A percentile compares a stretch with the other conserved stretches of the same genome.
These are phyloP conservation scores for Pseudocheirus occidentalis DNA, from an alignment of 2,797 vertebrate genomes.

Conservation along the genomic window DNA sequence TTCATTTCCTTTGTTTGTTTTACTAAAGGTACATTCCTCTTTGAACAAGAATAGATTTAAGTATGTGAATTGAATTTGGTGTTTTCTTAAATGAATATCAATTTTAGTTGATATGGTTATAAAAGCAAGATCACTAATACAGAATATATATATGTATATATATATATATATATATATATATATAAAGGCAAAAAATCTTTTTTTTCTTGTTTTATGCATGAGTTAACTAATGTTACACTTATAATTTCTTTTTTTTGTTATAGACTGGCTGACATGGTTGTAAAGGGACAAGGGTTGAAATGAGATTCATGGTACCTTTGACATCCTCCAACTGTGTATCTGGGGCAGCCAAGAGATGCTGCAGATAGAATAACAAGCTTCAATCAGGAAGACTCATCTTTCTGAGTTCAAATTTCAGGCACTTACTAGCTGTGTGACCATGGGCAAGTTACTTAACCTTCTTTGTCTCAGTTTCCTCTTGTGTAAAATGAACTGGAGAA, in stretches of 20 bases:
- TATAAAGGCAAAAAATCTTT: conserved; percentile 14
- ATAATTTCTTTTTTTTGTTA: not conserved
- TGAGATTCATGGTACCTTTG: conserved; percentile 28
- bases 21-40: not conserved
- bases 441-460: not conserved
- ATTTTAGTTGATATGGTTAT: conserved; percentile 32
- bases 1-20: not conserved
- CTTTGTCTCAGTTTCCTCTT: not conserved
- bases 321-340: not conserved
- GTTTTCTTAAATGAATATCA: conserved; percentile 43
- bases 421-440: not conserved
- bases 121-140: conserved; percentile 20
- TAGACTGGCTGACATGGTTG: conserved; percentile 25
- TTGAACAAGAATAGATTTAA: conserved; percentile 40
- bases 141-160: not conserved
- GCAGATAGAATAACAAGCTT: not conserved
- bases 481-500: not conserved
- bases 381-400: not conserved
- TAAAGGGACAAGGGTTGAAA: not conserved
- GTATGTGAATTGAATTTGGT: conserved; percentile 24
- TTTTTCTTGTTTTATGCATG: conserved; percentile 20
- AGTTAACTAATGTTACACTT: conserved; percentile 13
- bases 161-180: not conserved
- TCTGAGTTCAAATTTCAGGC: not conserved
- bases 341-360: not conserved